phyloP scores from a whole-genome alignment of 1,140 invertebrate genomes.

The Lysiphlebus fabarum region DNA sequence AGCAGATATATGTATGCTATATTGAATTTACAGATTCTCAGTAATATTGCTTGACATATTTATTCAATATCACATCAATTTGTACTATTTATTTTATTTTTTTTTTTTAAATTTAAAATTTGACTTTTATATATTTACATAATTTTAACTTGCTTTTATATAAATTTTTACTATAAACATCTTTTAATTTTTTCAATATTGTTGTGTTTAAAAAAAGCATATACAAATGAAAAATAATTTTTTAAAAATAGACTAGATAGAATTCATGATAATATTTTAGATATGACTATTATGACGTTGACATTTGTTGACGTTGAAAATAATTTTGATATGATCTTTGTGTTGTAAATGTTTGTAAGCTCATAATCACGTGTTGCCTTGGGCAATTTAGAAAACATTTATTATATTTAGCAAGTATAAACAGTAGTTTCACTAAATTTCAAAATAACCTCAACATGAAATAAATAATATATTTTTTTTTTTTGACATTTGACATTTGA shows the following conservation, averaged over 20 bases:
- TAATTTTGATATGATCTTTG: neutral
- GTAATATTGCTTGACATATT: neutral
- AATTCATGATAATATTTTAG: neutral
- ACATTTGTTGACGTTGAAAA: neutral
- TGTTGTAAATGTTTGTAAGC: no score
- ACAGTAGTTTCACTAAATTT: slow-evolving; percentile 37
- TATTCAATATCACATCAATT: neutral
- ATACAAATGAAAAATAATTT: no score
- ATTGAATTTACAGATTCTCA: slow-evolving; percentile 9
- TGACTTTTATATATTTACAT: neutral
- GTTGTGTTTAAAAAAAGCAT: no score
- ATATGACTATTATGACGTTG: neutral
- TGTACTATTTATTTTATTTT: neutral
- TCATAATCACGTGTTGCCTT: no score
- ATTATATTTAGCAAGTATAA: slow-evolving; percentile 44
- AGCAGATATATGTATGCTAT: neutral
- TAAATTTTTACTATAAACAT: no score
- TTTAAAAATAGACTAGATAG: no score
- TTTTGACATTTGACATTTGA: no score
- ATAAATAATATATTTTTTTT: slow-evolving; percentile 2
- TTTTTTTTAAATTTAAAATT: neutral
- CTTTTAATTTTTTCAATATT: no score
- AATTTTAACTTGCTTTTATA: neutral
- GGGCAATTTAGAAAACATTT: slow-evolving; percentile 23
- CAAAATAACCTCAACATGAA: slow-evolving; percentile 10